Conservation (phyloP, 2,888 invertebrate genomes). For the Xylophagus ater region DNA sequence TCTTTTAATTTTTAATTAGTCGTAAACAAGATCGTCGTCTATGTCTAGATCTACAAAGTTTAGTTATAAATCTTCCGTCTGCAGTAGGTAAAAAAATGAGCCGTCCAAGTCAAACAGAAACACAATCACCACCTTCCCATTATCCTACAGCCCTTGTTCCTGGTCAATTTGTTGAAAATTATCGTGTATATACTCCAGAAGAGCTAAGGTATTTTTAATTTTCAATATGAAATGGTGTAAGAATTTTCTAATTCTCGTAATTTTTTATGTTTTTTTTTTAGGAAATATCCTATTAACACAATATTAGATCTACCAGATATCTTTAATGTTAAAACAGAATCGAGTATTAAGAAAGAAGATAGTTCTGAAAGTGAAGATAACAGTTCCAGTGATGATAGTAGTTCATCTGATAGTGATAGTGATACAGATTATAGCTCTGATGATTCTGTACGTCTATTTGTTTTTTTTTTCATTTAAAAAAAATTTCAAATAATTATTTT, state of each 20-base stretch:
- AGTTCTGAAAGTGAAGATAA: conserved; percentile 35
- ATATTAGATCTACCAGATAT: conserved; percentile 42
- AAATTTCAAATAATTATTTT: neutral
- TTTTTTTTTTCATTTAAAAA: conserved; percentile 2
- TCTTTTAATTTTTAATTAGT: conserved; percentile 8
- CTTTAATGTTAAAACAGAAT: neutral
- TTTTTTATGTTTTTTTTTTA: conserved; percentile 27
- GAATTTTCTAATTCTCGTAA: conserved; percentile 2
- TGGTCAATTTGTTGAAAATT: conserved; percentile 90
- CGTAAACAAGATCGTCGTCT: conserved; percentile 65
- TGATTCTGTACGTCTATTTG: conserved; percentile 18
- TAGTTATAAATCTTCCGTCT: conserved; percentile 69
- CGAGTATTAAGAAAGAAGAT: conserved; percentile 25
- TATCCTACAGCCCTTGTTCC: conserved; percentile 92
- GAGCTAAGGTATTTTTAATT: conserved; percentile 53
- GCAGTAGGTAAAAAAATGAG: conserved; percentile 37
- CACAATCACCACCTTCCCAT: conserved; percentile 40
- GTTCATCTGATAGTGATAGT: conserved; percentile 17
- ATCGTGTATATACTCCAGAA: conserved; percentile 63
- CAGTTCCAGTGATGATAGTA: conserved; percentile 22
- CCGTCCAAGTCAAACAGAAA: conserved; percentile 25
- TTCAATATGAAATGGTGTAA: neutral
- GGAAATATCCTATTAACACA: conserved; percentile 88
- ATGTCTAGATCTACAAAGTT: conserved; percentile 87
- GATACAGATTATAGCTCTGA: conserved; percentile 18